Base-by-base conservation (phyloP, 2,113 vertebrate genomes). In the Myrmecophaga tridactyla region DNA sequence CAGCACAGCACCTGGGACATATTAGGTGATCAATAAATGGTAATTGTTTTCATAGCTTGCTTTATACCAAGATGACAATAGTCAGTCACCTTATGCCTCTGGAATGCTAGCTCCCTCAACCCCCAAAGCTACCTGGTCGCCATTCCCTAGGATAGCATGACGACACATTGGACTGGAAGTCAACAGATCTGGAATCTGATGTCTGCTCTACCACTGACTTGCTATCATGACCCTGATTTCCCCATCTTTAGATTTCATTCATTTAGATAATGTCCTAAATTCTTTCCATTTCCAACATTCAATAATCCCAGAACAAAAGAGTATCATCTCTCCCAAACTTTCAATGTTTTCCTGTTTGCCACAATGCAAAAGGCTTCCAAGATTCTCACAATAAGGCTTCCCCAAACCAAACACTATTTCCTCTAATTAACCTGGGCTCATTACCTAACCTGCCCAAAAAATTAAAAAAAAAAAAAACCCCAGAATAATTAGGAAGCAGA, bases 81-180 rank as follows among this genome's bases (percentile, higher is more conserved):
- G 25, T 46, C 23, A 34, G 60, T 76, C 17, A 25, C 10, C 13
- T 39, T 43, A 25, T 6, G 62, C 3, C 27, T 62, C n/a, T 43
- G 7, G 31, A 53, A 63, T 21, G 17, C 78, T 39, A 14, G 15
- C 1, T 70, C 10, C 34, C 34, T 15, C 8, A 17, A 31, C 4
- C 18, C n/a, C 5, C 10, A 11, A n/a, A n/a, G 11, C 20, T 56
- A 31, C 27, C 63, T 43, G 11, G 23, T 4, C n/a, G 36, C 11
- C 31, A 21, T 60, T 93, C 51, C 20, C 53, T 17, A 3, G 48
- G 4, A 2, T 2, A 8, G 36, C 11, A 65, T 43, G 17, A 65
- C 80, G 11, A 53, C 3, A 63, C 39, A 14, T 0, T 6, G 23
- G 34, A 75, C 34, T 62, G 5, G 1, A 25, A n/a, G 4, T 39